Base-by-base conservation (phyloP, 2,113 vertebrate genomes). In the Trichechus manatus region DNA sequence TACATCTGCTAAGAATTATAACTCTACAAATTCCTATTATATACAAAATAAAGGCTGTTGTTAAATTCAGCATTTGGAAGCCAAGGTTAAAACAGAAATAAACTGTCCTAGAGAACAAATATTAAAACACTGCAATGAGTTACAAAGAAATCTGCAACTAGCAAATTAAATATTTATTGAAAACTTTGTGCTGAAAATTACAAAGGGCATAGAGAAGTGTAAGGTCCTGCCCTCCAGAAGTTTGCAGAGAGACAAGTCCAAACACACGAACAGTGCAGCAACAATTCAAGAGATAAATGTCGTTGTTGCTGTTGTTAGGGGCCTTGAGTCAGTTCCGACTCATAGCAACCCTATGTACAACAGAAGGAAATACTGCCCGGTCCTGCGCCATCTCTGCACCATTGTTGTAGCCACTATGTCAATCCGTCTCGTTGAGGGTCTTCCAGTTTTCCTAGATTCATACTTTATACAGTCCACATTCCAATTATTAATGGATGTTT, bases 81-180 rank as follows among this genome's bases (percentile, higher is more conserved):
- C 70, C 20, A 95, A 88, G 39, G 79, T 87, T 84, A 68, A 93
- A 59, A 92, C 53, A 91, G 36, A 33, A 89, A 86, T 56, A 9
- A 75, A 42, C 9, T 64, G 74, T 61, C 13, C 33, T 81, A 66
- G 4, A 44, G 47, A 25, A 63, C 61, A 86, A 90, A 53, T 93
- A 93, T 36, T 84, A 95, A 78, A 64, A 80, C 31, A 74, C 1
- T 14, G 5, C 17, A 42, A 70, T 42, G 56, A 77, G 0, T 75
- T 56, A 50, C 63, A 77, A 39, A 42, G n/a, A 89, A 68, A 81
- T 36, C 42, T 84, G 84, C 82, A 88, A 50, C 47, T 59, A 68
- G 63, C 9, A 53, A 59, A 91, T 33, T 50, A 89, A 44, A 10
- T 9, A 31, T 74, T 42, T 72, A 79, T 81, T 47, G 23, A 83